phyloP scores from a whole-genome alignment of 2,113 vertebrate genomes.

The Anhinga rufa region DNA sequence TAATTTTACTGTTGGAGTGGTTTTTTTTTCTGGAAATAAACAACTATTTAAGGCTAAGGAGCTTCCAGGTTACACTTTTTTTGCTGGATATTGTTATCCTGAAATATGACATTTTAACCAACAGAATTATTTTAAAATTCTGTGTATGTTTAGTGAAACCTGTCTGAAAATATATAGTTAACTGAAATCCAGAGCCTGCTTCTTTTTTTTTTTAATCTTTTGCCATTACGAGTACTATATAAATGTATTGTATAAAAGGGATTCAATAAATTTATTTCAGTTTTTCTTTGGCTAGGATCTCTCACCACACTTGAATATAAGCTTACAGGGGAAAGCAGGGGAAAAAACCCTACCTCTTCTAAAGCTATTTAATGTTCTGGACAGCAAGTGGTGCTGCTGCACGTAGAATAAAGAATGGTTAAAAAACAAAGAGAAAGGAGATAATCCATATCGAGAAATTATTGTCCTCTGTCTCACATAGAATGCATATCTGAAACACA shows the following conservation, averaged over 20 bases:
- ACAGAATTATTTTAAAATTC: not conserved
- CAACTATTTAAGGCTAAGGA: not conserved
- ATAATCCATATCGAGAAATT: not conserved
- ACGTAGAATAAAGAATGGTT: not conserved
- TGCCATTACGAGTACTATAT: not conserved
- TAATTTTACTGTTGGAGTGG: not conserved
- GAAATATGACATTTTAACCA: not conserved
- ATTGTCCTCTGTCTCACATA: not conserved
- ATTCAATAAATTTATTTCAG: not conserved
- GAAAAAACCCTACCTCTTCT: not conserved
- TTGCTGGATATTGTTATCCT: not conserved
- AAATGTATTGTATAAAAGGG: not conserved
- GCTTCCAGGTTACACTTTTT: not conserved
- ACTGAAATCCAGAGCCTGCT: not conserved
- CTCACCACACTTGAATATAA: not conserved
- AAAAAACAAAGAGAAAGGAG: not conserved
- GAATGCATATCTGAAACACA: not conserved
- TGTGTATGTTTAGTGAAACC: not conserved
- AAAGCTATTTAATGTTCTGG: not conserved
- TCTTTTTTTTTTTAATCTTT: not conserved
- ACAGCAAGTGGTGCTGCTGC: conserved; percentile 27
- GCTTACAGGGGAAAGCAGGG: not conserved
- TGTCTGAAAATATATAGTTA: not conserved
- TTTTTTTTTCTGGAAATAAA: not conserved
- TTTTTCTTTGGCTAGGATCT: not conserved